These are phyloP conservation scores for Polyergus mexicanus DNA, from an alignment of 1,140 invertebrate species.

Conservation along the genomic window DNA sequence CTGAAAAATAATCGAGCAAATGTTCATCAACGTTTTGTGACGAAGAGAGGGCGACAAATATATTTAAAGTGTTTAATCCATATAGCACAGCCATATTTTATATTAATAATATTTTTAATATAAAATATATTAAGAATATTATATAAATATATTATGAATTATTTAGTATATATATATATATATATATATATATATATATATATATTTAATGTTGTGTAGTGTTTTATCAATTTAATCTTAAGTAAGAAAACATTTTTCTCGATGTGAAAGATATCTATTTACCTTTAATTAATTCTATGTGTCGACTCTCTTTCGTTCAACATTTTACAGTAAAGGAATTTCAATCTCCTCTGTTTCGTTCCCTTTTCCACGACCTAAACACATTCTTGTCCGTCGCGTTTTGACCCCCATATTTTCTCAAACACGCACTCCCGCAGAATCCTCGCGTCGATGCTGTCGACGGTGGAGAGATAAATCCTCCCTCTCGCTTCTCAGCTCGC, in stretches of 20 bases:
- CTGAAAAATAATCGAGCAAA: slow-evolving; percentile 48
- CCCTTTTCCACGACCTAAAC: background rate
- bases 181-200: too few species aligned
- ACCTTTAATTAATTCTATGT: too few species aligned
- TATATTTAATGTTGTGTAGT: background rate
- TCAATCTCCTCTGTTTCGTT: background rate
- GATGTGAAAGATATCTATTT: background rate
- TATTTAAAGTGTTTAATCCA: background rate
- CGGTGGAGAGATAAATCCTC: slow-evolving; percentile 33
- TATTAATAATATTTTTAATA: too few species aligned
- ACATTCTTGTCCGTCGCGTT: slow-evolving; percentile 47
- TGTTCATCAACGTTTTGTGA: slow-evolving; percentile 23
- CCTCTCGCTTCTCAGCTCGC: slow-evolving; percentile 66
- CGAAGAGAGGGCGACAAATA: background rate
- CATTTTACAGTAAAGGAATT: background rate
- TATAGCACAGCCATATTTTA: background rate
- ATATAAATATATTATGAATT: too few species aligned
- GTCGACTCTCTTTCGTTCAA: background rate
- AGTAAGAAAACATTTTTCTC: background rate
- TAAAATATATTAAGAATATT: too few species aligned
- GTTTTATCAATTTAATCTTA: background rate
- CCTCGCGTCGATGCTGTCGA: slow-evolving; percentile 46
- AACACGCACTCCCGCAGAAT: slow-evolving; percentile 11
- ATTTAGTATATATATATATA: too few species aligned
- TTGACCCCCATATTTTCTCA: slow-evolving; percentile 53